Percentiles rank a stretch among this genome's conserved stretches.
Conservation (phyloP, 2,797 vertebrate species). For the Eulemur rubriventer region DNA sequence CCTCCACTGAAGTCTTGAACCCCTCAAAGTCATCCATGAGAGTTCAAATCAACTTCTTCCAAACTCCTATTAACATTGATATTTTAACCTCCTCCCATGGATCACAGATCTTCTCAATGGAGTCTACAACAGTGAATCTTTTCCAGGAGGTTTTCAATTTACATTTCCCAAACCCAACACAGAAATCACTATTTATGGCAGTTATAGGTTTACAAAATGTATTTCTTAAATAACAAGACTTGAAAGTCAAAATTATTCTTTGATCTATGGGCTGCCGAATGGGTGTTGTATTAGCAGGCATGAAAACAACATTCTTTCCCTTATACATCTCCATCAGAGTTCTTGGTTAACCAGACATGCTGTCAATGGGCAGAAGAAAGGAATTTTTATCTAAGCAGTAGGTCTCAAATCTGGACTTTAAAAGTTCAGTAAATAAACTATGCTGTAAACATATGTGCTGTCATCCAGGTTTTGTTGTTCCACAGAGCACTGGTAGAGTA, state of each 20-base stretch:
- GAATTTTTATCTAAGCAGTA: neutral
- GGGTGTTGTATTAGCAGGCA: neutral
- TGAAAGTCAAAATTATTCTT: neutral
- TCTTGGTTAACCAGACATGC: neutral
- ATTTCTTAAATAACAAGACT: neutral
- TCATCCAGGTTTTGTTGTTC: too few species aligned
- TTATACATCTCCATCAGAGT: neutral
- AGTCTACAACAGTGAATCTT: neutral
- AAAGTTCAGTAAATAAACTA: neutral
- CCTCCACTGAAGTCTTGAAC: neutral
- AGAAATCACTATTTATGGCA: neutral
- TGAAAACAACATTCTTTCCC: neutral
- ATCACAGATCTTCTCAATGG: neutral
- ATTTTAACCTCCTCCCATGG: neutral
- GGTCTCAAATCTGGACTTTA: neutral
- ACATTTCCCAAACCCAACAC: neutral
- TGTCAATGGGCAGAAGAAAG: neutral
- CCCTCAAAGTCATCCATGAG: neutral
- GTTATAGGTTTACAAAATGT: neutral
- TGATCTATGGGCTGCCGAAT: neutral
- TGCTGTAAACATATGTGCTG: neutral
- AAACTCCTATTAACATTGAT: neutral
- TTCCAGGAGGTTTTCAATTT: neutral
- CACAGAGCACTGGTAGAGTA: neutral
- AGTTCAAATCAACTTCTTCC: neutral